Percentiles rank a stretch among this genome's conserved stretches.
Evolutionary conservation across 2,113 vertebrate genomes (phyloP).

Genomic region (Campylomormyrus numenius): DNA sequence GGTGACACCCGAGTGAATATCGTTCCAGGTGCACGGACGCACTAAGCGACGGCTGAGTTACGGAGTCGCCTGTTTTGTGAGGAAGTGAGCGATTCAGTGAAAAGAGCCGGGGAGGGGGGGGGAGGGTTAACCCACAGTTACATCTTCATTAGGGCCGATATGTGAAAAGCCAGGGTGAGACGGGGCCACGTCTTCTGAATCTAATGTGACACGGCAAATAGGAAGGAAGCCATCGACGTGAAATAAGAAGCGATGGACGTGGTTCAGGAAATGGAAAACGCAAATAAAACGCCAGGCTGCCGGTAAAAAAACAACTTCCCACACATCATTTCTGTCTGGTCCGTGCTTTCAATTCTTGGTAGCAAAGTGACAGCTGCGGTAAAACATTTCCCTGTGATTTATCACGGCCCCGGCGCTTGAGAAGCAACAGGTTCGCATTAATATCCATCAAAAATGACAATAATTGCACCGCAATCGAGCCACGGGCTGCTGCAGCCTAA

Average conservation of each 20-base stretch:
- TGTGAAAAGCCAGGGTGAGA: not conserved
- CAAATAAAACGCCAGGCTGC: conserved; percentile 13
- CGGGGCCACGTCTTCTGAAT: not conserved
- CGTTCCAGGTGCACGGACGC: not conserved
- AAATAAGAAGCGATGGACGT: not conserved
- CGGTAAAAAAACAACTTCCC: not conserved
- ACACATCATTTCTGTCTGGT: conserved; percentile 13
- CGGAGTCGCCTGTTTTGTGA: not conserved
- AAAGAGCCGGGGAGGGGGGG: not conserved
- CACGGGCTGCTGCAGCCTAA: conserved; percentile 21
- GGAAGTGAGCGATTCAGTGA: not conserved
- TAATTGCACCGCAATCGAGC: conserved; percentile 29
- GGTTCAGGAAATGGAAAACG: conserved; percentile 7
- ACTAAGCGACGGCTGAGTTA: not conserved
- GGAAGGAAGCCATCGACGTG: not conserved
- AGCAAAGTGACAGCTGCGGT: conserved; percentile 1
- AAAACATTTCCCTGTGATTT: conserved; percentile 27
- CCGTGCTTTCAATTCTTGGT: not conserved
- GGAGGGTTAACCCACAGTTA: not conserved
- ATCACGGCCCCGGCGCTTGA: conserved; percentile 19
- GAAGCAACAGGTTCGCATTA: conserved; percentile 33
- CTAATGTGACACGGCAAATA: not conserved
- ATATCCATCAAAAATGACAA: conserved; percentile 42
- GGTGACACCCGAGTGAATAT: not conserved
- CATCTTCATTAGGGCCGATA: not conserved